A percentile compares a stretch with the other conserved stretches of the same genome.
These are phyloP conservation scores for Caenorhabditis sp. DNA, from an alignment of 2,888 invertebrate species.

Conservation along the genomic window DNA sequence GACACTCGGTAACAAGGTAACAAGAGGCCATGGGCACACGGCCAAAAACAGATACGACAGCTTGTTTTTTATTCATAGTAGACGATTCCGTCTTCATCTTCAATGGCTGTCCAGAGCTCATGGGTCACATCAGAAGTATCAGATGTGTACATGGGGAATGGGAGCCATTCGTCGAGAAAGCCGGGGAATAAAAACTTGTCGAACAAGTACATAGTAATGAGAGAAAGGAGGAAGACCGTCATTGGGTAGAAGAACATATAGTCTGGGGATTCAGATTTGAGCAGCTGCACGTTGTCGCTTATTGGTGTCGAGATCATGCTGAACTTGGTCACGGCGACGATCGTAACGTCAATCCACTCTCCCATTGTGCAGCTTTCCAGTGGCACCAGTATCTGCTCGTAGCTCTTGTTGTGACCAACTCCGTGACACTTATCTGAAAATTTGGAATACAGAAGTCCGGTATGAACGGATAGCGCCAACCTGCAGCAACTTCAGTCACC, in stretches of 20 bases:
- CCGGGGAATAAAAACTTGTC: slow-evolving; percentile 23
- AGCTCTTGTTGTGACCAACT: slow-evolving; percentile 94
- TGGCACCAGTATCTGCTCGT: slow-evolving; percentile 86
- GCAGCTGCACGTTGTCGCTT: neutral
- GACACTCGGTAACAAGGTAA: neutral
- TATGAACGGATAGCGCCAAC: too few species aligned
- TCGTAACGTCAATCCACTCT: slow-evolving; percentile 66
- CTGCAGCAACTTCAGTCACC: slow-evolving; percentile 89
- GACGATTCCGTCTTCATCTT: neutral
- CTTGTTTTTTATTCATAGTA: slow-evolving; percentile 23
- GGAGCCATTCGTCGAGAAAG: slow-evolving; percentile 25
- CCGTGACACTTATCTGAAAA: slow-evolving; percentile 87
- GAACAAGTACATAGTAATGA: slow-evolving; percentile 8
- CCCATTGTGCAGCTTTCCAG: slow-evolving; percentile 64
- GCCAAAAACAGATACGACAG: too few species aligned
- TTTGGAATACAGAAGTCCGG: too few species aligned
- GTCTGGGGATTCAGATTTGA: slow-evolving; percentile 4
- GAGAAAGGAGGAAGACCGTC: slow-evolving; percentile 3
- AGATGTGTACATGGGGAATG: slow-evolving; percentile 9
- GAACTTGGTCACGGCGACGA: slow-evolving; percentile 75
- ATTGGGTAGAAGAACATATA: slow-evolving; percentile 26
- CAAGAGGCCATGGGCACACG: too few species aligned
- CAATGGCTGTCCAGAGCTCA: neutral
- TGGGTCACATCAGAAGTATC: neutral
- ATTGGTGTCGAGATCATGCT: slow-evolving; percentile 76